Evolutionary conservation across 2,888 invertebrate species (phyloP), one percentile per base, ranked within the genome.

Genomic region (Lepidonotus clava): DNA sequence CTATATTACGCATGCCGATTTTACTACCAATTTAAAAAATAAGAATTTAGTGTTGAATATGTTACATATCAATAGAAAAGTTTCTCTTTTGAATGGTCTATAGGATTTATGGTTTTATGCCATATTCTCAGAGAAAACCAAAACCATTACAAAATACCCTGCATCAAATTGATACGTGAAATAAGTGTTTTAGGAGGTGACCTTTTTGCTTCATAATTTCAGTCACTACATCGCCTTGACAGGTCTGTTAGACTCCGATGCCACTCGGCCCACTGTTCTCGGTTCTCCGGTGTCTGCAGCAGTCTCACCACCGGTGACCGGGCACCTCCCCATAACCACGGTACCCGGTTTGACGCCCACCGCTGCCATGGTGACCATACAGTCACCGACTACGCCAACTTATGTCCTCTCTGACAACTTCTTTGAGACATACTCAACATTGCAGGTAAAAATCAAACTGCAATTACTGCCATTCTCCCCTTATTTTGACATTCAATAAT

Each of bases 321-420:
- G 61, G 28, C 1, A 24, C 2, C 28, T 61, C 28, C 28, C 61
- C 11, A 61, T 61, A 32, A 28, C 38, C 14, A 38, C 38, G 71
- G 2, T 71, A 71, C 71, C 71, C 34, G 38, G 38, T 32, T 0
- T 1, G n/a, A 38, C 71, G n/a, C 71, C 71, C 36, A 71, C 71
- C 1, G 38, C 38, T 71, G 71, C 71, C 34, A 38, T 71, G 21
- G 71, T 38, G 14, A 71, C 71, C 1, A 36, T 71, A 14, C 34
- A 71, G 18, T 36, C 34, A 11, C 67, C 67, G 4, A 11, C 1
- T 18, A n/a, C 36, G 4, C 34, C 34, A 38, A n/a, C n/a, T 1
- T 71, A 34, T n/a, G 38, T 71, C 18, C 11, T 71, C 18, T 71
- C 71, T 38, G 71, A 71, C 36, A 18, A 71, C 71, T 71, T 36